Percentiles rank a stretch among this genome's conserved stretches.
These are phyloP conservation scores for Spisula solida DNA, from an alignment of 2,888 invertebrate genomes.

Conservation along the genomic window DNA sequence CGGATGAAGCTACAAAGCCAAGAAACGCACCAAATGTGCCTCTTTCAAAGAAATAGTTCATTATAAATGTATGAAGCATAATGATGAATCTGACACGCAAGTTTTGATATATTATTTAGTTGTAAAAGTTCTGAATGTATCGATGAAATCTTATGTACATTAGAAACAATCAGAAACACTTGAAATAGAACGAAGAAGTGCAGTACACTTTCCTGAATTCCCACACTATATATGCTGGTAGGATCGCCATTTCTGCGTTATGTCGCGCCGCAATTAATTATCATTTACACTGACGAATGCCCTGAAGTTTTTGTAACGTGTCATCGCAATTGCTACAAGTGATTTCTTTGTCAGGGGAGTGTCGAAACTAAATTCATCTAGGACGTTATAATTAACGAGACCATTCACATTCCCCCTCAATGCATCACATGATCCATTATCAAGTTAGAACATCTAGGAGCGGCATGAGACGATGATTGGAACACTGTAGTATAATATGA, in stretches of 20 bases:
- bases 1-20: no score
- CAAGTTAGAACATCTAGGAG: neutral
- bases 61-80: no score
- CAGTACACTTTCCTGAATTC: neutral
- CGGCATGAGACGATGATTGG: neutral
- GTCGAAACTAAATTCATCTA: neutral
- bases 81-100: no score
- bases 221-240: neutral
- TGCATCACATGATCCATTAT: neutral
- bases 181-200: neutral
- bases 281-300: neutral
- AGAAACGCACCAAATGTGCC: no score
- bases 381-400: neutral
- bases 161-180: no score
- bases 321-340: neutral
- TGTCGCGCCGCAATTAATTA: neutral
- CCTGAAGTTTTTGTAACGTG: neutral
- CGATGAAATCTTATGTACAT: no score
- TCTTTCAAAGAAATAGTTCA: no score
- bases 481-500: neutral
- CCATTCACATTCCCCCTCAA: neutral
- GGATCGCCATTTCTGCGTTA: neutral
- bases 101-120: no score
- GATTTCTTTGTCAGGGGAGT: neutral
- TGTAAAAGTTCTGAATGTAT: no score